Base-by-base conservation (phyloP, 2,797 vertebrate genomes). In the Enoplosus armatus region DNA sequence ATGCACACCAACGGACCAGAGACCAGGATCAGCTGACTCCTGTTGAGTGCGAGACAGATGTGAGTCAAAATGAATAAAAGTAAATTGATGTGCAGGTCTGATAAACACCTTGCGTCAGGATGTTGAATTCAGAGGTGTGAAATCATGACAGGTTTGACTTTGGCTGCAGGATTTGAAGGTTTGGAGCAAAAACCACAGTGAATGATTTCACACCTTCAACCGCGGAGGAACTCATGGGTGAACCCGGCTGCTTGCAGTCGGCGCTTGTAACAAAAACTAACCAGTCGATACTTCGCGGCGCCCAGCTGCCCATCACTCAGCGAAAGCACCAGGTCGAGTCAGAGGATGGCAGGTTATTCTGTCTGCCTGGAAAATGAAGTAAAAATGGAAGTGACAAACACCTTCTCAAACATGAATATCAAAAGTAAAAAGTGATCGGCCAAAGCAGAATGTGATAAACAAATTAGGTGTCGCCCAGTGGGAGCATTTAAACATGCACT, bases 201-300 rank as follows among this genome's bases (percentile, higher is more conserved):
- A 67, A 39, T 47, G 54, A 82, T 72, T 88, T 85, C 47, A 71
- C 77, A 86, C 79, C 29, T 79, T 72, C 18, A 66, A 35, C 60
- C 14, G 7, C 8, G 1, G n/a, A 45, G 45, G 54, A 74, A 50
- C 58, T 45, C 66, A 59, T n/a, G 22, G 26, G 33, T 22, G 31
- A 76, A 54, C 45, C 67, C 68, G 18, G 8, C 50, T 58, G 62
- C 66, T n/a, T 43, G 65, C 61, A 74, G 65, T 64, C 18, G 45
- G 29, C 0, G 0, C 39, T 14, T 56, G 12, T 2, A 53, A 68
- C 27, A 76, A 72, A 75, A 70, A 55, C 45, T 10, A 59, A 70
- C 2, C 29, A 24, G 45, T 60, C 22, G 1, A 81, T 71, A 70
- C 26, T 35, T 83, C 16, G 33, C 2, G 2, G 59, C 31, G 27